Evolutionary conservation across 2,113 vertebrate species (phyloP).

Genomic region (Henicopernis longicauda): DNA sequence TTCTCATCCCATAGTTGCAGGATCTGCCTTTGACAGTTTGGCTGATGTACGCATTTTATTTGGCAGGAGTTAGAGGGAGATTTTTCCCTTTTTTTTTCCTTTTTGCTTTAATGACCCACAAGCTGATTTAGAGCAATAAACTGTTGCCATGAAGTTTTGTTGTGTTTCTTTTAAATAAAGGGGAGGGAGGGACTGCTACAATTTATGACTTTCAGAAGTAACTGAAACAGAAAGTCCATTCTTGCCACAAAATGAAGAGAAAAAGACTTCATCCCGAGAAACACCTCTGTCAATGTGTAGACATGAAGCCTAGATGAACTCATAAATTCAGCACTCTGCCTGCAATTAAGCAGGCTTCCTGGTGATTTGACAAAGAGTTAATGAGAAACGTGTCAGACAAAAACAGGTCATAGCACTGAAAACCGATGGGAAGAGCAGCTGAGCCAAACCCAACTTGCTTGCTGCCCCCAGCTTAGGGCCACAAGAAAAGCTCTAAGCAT

Average conservation of each 20-base stretch:
- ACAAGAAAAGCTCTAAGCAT: neutral
- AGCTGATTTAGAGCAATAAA: conserved; percentile 38
- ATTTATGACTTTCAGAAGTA: conserved; percentile 43
- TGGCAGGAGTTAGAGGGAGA: neutral
- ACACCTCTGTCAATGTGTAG: conserved; percentile 54
- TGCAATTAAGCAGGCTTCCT: conserved; percentile 42
- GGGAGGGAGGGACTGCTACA: neutral
- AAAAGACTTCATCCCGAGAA: conserved; percentile 48
- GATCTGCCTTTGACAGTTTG: conserved; percentile 59
- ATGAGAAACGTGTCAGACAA: conserved; percentile 38
- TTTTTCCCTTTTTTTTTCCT: neutral
- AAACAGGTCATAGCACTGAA: neutral
- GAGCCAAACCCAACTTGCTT: neutral
- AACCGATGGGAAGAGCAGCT: neutral
- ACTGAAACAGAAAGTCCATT: conserved; percentile 67
- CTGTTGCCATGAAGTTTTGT: conserved; percentile 23
- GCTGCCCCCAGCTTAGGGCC: neutral
- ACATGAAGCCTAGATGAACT: conserved; percentile 43
- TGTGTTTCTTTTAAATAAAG: conserved; percentile 45
- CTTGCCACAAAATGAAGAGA: conserved; percentile 34
- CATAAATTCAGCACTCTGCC: conserved; percentile 57
- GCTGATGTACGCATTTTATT: conserved; percentile 23
- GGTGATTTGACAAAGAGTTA: conserved; percentile 45
- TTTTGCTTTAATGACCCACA: conserved; percentile 40
- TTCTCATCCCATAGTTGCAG: conserved; percentile 55